Evolutionary conservation across 2,113 vertebrate species (phyloP).

Genomic region (Ameiurus melas): DNA sequence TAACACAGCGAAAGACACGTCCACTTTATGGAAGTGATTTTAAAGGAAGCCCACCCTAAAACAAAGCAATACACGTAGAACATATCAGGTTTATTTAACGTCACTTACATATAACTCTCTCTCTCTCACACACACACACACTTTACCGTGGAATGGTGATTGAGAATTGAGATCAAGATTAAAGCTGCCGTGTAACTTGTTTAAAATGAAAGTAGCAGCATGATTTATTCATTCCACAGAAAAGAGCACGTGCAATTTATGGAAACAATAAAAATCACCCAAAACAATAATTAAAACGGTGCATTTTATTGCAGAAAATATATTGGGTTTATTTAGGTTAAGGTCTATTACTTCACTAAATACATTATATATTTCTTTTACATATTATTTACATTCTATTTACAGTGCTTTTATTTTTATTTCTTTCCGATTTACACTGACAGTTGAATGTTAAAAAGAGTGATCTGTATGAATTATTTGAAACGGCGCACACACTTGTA

Average conservation of each 20-base stretch:
- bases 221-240: not conserved
- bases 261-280: not conserved
- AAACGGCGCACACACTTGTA: not conserved
- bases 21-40: not conserved
- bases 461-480: not conserved
- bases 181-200: not conserved
- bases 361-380: slow-evolving; percentile 3
- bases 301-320: not conserved
- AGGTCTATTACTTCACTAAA: not conserved
- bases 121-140: not conserved
- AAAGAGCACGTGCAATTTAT: not conserved
- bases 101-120: not conserved
- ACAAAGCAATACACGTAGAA: not conserved
- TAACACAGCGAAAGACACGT: too few relatives aligned
- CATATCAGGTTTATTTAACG: not conserved
- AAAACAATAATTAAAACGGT: not conserved
- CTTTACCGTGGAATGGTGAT: not conserved
- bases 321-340: not conserved
- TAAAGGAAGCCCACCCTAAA: not conserved
- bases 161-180: not conserved
- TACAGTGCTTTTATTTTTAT: not conserved
- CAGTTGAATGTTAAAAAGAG: not conserved
- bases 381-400: slow-evolving; percentile 34
- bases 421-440: not conserved
- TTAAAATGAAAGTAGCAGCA: not conserved